phyloP scores from a whole-genome alignment of 2,888 invertebrate genomes.

The Perithous albicinctus region DNA sequence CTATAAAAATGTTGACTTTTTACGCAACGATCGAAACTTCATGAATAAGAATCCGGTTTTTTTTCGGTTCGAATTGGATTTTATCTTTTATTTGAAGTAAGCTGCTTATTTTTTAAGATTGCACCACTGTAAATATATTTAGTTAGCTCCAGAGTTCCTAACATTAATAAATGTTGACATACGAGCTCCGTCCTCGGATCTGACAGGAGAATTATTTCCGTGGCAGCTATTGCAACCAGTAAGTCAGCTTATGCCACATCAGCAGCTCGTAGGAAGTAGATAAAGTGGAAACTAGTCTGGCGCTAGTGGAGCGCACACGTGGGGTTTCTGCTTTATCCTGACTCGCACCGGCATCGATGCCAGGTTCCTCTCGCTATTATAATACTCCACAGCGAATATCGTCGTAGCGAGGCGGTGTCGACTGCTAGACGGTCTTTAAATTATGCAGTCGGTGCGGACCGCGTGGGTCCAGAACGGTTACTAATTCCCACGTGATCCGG shows the following conservation, averaged over 20 bases:
- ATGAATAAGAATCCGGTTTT: no score
- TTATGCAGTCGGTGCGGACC: conserved; percentile 29
- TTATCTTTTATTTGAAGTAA: no score
- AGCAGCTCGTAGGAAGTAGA: conserved; percentile 44
- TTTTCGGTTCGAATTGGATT: no score
- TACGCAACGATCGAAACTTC: no score
- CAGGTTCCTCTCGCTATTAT: conserved; percentile 5
- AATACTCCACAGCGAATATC: conserved; percentile 15
- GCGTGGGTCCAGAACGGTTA: conserved; percentile 48
- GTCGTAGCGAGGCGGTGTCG: conserved; percentile 9
- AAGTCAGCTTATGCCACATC: not conserved
- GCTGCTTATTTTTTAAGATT: not conserved
- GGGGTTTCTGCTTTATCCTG: conserved; percentile 11
- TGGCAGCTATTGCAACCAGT: conserved; percentile 10
- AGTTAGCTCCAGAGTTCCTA: not conserved
- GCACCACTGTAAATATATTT: not conserved
- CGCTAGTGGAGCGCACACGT: conserved; percentile 11
- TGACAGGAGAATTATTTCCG: conserved; percentile 23
- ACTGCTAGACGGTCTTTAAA: conserved; percentile 31
- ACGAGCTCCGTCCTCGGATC: not conserved
- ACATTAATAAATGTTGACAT: conserved; percentile 14
- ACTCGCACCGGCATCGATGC: conserved; percentile 10
- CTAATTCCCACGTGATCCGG: conserved; percentile 59
- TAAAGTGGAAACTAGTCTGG: conserved; percentile 39
- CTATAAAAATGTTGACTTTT: no score